These are phyloP conservation scores for Ochotona curzoniae DNA, from an alignment of 2,113 vertebrate genomes.

Conservation along the genomic window DNA sequence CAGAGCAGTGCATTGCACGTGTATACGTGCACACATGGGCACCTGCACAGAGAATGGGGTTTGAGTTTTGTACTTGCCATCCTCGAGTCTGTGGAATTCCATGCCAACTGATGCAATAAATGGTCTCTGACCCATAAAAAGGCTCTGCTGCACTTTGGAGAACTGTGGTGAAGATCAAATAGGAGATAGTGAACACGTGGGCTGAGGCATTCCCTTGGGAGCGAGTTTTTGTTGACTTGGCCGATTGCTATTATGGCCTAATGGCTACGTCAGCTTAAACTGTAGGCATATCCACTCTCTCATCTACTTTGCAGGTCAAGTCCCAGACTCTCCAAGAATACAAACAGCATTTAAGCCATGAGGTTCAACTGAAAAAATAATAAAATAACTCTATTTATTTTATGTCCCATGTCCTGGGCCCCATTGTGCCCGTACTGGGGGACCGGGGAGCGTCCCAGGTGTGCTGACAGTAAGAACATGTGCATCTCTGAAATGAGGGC, in stretches of 20 bases:
- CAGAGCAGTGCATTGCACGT: too few species aligned
- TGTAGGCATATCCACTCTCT: not conserved
- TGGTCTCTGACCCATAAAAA: not conserved
- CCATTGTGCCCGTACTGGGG: not conserved
- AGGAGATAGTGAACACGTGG: not conserved
- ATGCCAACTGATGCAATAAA: not conserved
- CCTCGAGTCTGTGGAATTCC: not conserved
- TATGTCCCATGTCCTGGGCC: not conserved
- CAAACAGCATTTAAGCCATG: not conserved
- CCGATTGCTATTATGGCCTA: not conserved
- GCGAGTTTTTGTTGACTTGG: not conserved
- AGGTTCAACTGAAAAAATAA: not conserved
- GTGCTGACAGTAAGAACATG: not conserved
- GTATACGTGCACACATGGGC: rapidly evolving
- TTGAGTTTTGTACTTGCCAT: not conserved
- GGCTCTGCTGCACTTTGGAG: not conserved
- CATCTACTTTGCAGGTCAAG: not conserved
- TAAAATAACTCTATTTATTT: not conserved
- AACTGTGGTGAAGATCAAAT: not conserved
- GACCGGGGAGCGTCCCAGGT: not conserved
- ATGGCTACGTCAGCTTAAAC: not conserved
- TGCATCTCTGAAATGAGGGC: not conserved
- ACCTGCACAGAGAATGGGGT: not conserved
- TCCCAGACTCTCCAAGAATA: not conserved
- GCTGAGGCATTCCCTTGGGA: not conserved